Evolutionary conservation across 2,888 invertebrate species (phyloP), one percentile per base, ranked within the genome.

Genomic region (Notodonta ziczac): DNA sequence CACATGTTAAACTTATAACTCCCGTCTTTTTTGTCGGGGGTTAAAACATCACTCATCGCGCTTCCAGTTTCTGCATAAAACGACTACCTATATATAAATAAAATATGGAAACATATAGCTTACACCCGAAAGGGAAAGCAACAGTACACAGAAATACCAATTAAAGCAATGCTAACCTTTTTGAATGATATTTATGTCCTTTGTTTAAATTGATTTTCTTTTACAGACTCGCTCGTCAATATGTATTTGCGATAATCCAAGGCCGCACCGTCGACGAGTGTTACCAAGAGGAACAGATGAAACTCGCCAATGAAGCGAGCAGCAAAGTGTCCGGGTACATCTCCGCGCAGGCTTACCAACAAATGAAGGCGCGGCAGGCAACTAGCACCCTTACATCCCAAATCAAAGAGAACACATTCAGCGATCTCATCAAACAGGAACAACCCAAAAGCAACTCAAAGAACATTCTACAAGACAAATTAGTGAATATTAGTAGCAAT

Each of bases 261-360:
- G 96, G 96, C 0, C 95, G 95, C 70, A 89, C 94, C 0, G 94
- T 95, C 3, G 96, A 96, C 51, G 96, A 96, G 57, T 95, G 96
- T 63, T 91, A 94, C 70, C 88, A 90, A 62, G 94, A 94, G 48
- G 94, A 94, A 70, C 88, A 91, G 60, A 73, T 78, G 39, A 90
- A 85, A 67, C 76, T 85, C 63, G 82, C 88, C 48, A 87, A 79
- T 66, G 89, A 88, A 78, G 70, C 79, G 9, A 85, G 76, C 68
- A 78, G 50, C 65, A 91, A 89, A 72, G 66, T 95, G 0, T 85
- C 92, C 0, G 95, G 95, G 0, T 95, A 95, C 79, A 91, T 94
- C 61, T 88, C 94, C 0, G 89, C 89, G 0, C 82, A 78, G 8
- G 89, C 89, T 1, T 93, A 92, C 68, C 91, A 93, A 62, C 89